phyloP scores from a whole-genome alignment of 2,888 invertebrate species.

The Gymnoscelis rufifasciata region DNA sequence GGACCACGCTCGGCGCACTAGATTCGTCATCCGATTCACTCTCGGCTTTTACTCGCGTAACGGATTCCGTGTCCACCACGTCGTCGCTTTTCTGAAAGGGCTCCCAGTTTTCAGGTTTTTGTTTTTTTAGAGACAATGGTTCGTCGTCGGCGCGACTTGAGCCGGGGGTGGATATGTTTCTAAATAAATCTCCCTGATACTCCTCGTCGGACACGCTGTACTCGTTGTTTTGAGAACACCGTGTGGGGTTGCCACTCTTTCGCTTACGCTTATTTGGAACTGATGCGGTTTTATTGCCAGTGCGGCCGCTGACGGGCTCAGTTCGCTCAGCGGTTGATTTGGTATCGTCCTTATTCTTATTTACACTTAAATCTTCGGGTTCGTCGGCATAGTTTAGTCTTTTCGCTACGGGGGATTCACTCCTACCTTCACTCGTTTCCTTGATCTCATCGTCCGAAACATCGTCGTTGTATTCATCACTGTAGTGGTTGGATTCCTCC shows the following conservation, averaged over 20 bases:
- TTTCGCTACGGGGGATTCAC: slow-evolving; percentile 47
- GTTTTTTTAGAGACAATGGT: slow-evolving; percentile 71
- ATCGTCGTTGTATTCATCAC: slow-evolving; percentile 58
- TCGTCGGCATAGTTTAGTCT: slow-evolving; percentile 75
- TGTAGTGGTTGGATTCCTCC: slow-evolving; percentile 59
- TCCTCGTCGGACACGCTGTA: slow-evolving; percentile 73
- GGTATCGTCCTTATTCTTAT: slow-evolving; percentile 81
- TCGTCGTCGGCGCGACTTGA: slow-evolving; percentile 65
- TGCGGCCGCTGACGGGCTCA: slow-evolving; percentile 43
- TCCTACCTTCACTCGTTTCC: slow-evolving; percentile 43
- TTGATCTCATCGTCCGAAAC: slow-evolving; percentile 59
- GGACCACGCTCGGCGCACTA: slow-evolving; percentile 69
- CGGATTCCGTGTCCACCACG: slow-evolving; percentile 63
- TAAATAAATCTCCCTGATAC: slow-evolving; percentile 65
- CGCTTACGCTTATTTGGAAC: slow-evolving; percentile 86
- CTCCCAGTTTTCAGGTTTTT: slow-evolving; percentile 66
- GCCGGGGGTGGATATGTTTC: slow-evolving; percentile 62
- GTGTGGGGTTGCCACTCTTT: slow-evolving; percentile 89
- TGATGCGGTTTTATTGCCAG: slow-evolving; percentile 65
- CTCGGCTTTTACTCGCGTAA: slow-evolving; percentile 69
- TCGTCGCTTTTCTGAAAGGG: slow-evolving; percentile 71
- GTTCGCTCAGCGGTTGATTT: slow-evolving; percentile 62
- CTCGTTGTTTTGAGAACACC: slow-evolving; percentile 81
- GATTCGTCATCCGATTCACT: slow-evolving; percentile 74
- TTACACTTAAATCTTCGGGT: slow-evolving; percentile 84